phyloP scores from a whole-genome alignment of 1,140 invertebrate genomes.

The Aradophagus sp. region DNA sequence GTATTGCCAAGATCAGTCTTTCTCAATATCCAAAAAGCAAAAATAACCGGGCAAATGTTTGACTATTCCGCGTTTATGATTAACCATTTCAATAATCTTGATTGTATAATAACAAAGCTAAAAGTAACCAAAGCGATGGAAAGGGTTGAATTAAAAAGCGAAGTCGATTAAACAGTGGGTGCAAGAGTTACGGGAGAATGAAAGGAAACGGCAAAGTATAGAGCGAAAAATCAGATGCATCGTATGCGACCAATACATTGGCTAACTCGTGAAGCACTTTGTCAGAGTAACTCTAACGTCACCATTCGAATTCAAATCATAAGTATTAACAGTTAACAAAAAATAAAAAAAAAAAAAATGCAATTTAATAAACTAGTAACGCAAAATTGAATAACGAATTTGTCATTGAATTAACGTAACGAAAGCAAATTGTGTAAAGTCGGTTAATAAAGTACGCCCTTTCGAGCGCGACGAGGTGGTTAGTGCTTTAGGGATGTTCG shows the following conservation, averaged over 20 bases:
- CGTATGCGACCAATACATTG: constrained; percentile 29
- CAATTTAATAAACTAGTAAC: constrained; percentile 8
- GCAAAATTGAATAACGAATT: too few relatives aligned
- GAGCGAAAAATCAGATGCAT: constrained; percentile 23
- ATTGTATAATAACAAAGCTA: constrained; percentile 13
- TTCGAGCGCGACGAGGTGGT: constrained; percentile 64
- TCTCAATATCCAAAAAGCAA: constrained; percentile 53
- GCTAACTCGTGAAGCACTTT: constrained; percentile 29
- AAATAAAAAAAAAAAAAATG: constrained; percentile 3
- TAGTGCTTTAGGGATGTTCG: constrained; percentile 74
- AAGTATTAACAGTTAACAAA: constrained; percentile 4
- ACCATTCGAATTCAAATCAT: constrained; percentile 8
- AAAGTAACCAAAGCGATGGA: constrained; percentile 41
- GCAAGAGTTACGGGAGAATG: constrained; percentile 42
- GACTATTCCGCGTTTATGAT: constrained; percentile 18
- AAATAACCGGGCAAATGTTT: constrained; percentile 37
- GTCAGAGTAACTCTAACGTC: constrained; percentile 19
- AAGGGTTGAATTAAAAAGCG: constrained; percentile 40
- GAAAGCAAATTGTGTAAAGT: constrained; percentile 27
- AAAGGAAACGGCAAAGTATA: constrained; percentile 35
- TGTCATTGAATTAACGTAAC: constrained; percentile 8
- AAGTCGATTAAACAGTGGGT: constrained; percentile 28
- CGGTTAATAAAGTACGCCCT: constrained; percentile 45
- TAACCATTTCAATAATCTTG: constrained; percentile 7
- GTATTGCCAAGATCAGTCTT: constrained; percentile 51